Conservation (phyloP, 2,113 vertebrate species). For the Dasyurus viverrinus region DNA sequence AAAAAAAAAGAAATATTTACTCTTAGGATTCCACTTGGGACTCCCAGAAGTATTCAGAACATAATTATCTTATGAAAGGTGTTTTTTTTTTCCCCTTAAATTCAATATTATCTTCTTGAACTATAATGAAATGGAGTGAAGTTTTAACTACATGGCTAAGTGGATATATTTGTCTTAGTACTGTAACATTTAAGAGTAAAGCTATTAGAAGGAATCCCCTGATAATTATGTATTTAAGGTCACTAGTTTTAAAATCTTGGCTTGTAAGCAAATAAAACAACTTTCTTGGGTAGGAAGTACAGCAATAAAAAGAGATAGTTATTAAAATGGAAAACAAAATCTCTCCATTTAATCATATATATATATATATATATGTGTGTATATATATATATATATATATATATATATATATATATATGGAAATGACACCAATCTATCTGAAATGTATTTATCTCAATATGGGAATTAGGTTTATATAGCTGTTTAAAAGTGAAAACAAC, state of each 20-base stretch:
- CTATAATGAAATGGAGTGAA: conserved; percentile 48
- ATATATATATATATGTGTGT: no score
- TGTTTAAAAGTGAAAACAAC: conserved; percentile 43
- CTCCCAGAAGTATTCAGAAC: background rate
- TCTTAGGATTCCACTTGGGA: conserved; percentile 27
- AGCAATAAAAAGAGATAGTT: conserved; percentile 34
- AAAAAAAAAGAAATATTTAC: background rate
- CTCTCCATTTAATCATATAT: no score
- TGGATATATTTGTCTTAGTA: conserved; percentile 40
- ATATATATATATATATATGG: no score
- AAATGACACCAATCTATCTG: background rate
- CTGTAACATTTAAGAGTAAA: conserved; percentile 39
- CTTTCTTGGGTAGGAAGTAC: conserved; percentile 28
- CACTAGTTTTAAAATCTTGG: conserved; percentile 62
- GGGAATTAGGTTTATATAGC: conserved; percentile 32
- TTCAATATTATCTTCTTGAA: conserved; percentile 56
- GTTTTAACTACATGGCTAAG: conserved; percentile 44
- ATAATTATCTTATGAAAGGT: conserved; percentile 30
- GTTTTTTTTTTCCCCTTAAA: background rate
- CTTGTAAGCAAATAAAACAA: conserved; percentile 60
- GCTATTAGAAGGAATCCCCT: conserved; percentile 40
- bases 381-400: no score
- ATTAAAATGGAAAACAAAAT: conserved; percentile 7
- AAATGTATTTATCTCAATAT: conserved; percentile 38
- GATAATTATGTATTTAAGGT: conserved; percentile 50